Percentiles rank a stretch among this genome's conserved stretches.
Evolutionary conservation across 2,888 invertebrate species (phyloP).

Genomic region (Diabrotica balteata): DNA sequence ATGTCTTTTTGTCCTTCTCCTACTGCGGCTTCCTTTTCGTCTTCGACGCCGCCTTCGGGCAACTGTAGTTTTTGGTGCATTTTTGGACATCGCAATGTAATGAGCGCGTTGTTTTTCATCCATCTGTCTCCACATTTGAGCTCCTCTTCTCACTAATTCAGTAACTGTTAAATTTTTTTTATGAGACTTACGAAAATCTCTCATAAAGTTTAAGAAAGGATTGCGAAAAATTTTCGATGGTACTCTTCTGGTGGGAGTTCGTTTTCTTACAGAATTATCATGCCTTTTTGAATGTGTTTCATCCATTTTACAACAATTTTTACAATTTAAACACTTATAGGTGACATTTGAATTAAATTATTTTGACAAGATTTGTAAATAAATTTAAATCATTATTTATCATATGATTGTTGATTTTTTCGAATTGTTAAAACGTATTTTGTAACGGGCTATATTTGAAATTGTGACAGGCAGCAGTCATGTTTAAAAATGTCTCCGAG

Average conservation of each 20-base stretch:
- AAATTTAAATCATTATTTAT: no score
- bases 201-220: conserved; percentile 43
- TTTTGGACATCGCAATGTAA: conserved; percentile 37
- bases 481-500: no score
- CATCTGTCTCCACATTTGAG: conserved; percentile 42
- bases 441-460: no score
- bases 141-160: conserved; percentile 38
- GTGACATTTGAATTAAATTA: no score
- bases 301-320: no score
- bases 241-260: conserved; percentile 7
- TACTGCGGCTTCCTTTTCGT: background rate
- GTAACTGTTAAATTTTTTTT: conserved; percentile 29
- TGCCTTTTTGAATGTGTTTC: no score
- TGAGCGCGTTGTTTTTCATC: conserved; percentile 38
- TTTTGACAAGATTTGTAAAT: no score
- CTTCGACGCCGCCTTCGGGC: conserved; percentile 19
- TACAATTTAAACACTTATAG: no score
- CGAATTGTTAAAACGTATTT: no score
- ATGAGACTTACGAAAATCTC: conserved; percentile 40
- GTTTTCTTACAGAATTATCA: conserved; percentile 8
- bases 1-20: background rate
- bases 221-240: conserved; percentile 37
- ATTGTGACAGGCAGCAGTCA: no score
- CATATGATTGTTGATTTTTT: background rate
- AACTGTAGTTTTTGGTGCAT: conserved; percentile 29